phyloP scores from a whole-genome alignment of 2,888 invertebrate species.

The Lysandra coridon region DNA sequence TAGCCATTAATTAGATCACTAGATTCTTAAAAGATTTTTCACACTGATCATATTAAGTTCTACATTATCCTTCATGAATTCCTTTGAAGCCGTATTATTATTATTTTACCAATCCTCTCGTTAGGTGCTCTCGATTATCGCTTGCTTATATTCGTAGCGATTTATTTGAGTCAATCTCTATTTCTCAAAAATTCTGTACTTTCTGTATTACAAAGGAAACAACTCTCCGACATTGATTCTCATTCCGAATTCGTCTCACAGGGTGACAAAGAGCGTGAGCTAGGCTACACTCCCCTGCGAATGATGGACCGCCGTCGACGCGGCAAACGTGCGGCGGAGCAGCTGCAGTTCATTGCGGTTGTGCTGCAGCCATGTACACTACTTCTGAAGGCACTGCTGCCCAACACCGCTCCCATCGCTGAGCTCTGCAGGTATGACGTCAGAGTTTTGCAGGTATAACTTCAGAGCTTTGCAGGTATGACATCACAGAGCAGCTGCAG shows the following conservation, averaged over 20 bases:
- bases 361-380: conserved; percentile 81
- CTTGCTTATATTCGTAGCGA: no score
- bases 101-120: no score
- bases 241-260: conserved; percentile 45
- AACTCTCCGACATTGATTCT: neutral
- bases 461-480: no score
- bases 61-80: no score
- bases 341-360: conserved; percentile 82
- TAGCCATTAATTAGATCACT: neutral
- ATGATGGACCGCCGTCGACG: conserved; percentile 83
- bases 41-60: no score
- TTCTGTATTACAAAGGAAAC: neutral
- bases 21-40: neutral
- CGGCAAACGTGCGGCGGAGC: conserved; percentile 81
- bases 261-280: conserved; percentile 81
- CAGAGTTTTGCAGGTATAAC: no score
- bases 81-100: no score
- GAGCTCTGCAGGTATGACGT: conserved; percentile 69
- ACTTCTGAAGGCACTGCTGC: conserved; percentile 74
- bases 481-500: neutral
- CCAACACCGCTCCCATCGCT: conserved; percentile 74
- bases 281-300: conserved; percentile 81
- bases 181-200: no score
- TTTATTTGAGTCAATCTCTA: no score
- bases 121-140: no score